Percentiles rank a stretch among this genome's conserved stretches.
These are phyloP conservation scores for Melanotaenia parkinsoni DNA, from an alignment of 2,797 vertebrate species.

Conservation along the genomic window DNA sequence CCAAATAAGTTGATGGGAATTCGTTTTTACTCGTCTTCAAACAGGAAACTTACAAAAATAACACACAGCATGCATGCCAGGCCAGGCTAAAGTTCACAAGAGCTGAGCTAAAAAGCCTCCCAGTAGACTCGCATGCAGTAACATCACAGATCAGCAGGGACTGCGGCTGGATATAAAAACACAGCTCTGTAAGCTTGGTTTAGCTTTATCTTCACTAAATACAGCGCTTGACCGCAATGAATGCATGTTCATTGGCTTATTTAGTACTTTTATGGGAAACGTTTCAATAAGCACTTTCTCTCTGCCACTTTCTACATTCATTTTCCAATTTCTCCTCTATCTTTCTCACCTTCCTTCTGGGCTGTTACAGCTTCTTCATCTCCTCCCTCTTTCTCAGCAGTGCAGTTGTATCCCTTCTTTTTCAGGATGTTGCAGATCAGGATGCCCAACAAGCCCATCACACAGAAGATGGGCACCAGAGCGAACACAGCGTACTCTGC, in stretches of 20 bases:
- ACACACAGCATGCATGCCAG: conserved; percentile 45
- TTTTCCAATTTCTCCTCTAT: neutral
- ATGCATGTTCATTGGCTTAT: conserved; percentile 22
- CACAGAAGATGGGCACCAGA: conserved; percentile 93
- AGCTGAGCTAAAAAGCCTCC: conserved; percentile 17
- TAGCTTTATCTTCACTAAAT: conserved; percentile 8
- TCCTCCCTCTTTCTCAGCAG: conserved; percentile 84
- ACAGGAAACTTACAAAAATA: conserved; percentile 49
- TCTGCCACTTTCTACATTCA: neutral
- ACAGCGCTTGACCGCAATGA: conserved; percentile 30
- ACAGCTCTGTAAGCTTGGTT: conserved; percentile 20
- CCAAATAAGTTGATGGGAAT: conserved; percentile 39
- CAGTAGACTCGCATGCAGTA: conserved; percentile 18
- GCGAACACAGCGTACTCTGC: conserved; percentile 91
- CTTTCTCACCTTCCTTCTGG: conserved; percentile 85
- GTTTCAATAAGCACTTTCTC: neutral
- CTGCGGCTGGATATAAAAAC: conserved; percentile 23
- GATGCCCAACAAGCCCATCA: conserved; percentile 94
- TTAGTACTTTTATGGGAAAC: conserved; percentile 21
- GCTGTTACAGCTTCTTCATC: conserved; percentile 79
- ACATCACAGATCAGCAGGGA: conserved; percentile 28
- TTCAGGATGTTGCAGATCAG: conserved; percentile 96
- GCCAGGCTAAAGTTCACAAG: conserved; percentile 51
- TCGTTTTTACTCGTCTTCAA: conserved; percentile 29
- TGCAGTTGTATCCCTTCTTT: conserved; percentile 94